phyloP scores from a whole-genome alignment of 2,888 invertebrate genomes.

The Yponomeuta plumbellus region DNA sequence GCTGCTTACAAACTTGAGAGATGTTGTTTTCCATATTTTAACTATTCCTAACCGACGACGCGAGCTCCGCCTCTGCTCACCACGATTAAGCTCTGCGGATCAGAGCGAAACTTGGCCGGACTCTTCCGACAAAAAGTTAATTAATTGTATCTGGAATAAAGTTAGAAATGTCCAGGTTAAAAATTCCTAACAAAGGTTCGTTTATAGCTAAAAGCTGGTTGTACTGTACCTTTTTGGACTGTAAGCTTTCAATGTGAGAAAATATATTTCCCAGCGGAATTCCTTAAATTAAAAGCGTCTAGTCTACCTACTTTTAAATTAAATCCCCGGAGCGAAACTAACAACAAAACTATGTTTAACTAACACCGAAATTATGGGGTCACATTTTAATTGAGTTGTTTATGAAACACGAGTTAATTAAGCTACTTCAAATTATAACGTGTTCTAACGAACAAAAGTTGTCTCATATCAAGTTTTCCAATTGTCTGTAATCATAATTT shows the following conservation, averaged over 20 bases:
- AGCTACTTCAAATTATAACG: neutral
- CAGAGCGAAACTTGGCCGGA: no score
- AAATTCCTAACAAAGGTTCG: no score
- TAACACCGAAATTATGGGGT: neutral
- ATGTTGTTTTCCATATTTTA: no score
- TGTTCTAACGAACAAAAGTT: neutral
- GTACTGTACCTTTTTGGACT: neutral
- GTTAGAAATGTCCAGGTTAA: no score
- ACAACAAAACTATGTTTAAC: neutral
- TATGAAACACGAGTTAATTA: neutral
- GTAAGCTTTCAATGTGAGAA: neutral
- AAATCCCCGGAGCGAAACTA: neutral
- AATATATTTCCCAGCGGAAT: neutral
- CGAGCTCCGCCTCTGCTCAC: no score
- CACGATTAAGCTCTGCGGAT: no score
- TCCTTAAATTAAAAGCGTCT: neutral
- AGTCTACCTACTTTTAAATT: neutral
- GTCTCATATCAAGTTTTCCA: neutral
- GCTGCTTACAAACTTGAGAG: no score
- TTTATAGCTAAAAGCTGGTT: neutral
- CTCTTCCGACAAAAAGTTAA: no score
- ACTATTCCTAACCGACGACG: no score
- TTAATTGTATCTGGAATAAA: no score
- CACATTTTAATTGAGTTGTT: neutral
- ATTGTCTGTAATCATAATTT: neutral